A percentile compares a stretch with the other conserved stretches of the same genome.
Conservation (phyloP, 2,797 vertebrate species). For the Rhodeus uyekii region DNA sequence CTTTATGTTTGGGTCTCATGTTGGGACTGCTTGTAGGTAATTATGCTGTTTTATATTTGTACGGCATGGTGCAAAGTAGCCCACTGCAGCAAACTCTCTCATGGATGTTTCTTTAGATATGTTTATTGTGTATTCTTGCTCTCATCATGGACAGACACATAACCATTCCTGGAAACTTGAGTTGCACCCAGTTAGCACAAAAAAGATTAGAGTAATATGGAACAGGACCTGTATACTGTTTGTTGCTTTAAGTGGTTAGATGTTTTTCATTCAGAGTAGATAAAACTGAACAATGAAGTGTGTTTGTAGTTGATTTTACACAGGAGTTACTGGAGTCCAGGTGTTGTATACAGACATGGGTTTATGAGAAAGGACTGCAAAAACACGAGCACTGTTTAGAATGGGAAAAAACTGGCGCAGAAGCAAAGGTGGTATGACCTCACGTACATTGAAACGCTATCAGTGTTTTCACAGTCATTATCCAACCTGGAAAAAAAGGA, state of each 20-base stretch:
- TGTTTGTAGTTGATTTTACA: neutral
- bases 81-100: neutral
- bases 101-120: neutral
- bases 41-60: neutral
- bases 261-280: neutral
- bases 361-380: conserved; percentile 46
- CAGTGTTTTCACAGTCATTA: conserved; percentile 65
- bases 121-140: neutral
- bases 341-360: conserved; percentile 22
- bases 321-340: conserved; percentile 22
- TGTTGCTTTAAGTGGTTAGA: neutral
- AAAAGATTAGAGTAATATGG: neutral
- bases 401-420: conserved; percentile 45
- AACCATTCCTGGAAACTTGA: neutral
- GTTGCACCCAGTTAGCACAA: neutral
- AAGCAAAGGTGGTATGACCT: conserved; percentile 42
- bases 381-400: conserved; percentile 60
- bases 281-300: neutral
- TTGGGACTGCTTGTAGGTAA: neutral
- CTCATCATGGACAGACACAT: neutral
- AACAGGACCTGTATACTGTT: neutral
- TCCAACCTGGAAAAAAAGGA: conserved; percentile 54
- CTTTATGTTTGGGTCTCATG: conserved; percentile 8
- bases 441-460: conserved; percentile 59
- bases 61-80: neutral